Evolutionary conservation across 35 echinoderm and acorn worm species (phyloP), one percentile per base, ranked within the genome.

Genomic region (Lytechinus pictus): DNA sequence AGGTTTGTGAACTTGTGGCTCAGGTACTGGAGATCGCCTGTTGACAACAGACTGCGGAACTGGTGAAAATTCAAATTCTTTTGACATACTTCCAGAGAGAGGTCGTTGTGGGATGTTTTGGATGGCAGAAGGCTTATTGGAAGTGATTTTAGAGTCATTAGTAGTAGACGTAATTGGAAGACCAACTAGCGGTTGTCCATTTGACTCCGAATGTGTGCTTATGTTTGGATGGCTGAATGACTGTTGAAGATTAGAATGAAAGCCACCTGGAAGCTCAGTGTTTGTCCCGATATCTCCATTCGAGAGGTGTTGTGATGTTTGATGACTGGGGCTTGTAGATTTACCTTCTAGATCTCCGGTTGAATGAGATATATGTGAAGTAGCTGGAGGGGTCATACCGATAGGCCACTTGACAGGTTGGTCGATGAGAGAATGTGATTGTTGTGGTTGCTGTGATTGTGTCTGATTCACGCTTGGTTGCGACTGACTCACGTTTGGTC

Each of bases 221-320:
- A 93, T 93, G 55, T 93, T 93, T 27, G 92, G 92, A 57, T 54
- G 55, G 53, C 92, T 93, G n/a, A 57, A 27, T 54, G 92, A 93
- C 53, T 93, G 92, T 16, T 93, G 92, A 93, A 55, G 27, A 28
- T 57, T n/a, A 57, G 52, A 6, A n/a, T 93, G 92, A 57, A 93
- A 93, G 52, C 92, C 92, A 54, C 53, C 21, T 53, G 92, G n/a
- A 9, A 93, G 52, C 9, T 54, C 92, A 4, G 92, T 57, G 54
- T 93, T 93, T 57, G 54, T 10, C 14, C 28, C 55, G n/a, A 54
- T 33, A 11, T 54, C n/a, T 55, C 53, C 92, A 57, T 57, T 93
- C 10, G 52, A 54, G 52, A 57, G 53, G n/a, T 93, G 92, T 24
- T 93, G 92, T 9, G 92, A 55, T 11, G 54, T 24, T 28, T 93